Conservation (phyloP, 2,888 invertebrate genomes). For the Plagodis dolabraria region DNA sequence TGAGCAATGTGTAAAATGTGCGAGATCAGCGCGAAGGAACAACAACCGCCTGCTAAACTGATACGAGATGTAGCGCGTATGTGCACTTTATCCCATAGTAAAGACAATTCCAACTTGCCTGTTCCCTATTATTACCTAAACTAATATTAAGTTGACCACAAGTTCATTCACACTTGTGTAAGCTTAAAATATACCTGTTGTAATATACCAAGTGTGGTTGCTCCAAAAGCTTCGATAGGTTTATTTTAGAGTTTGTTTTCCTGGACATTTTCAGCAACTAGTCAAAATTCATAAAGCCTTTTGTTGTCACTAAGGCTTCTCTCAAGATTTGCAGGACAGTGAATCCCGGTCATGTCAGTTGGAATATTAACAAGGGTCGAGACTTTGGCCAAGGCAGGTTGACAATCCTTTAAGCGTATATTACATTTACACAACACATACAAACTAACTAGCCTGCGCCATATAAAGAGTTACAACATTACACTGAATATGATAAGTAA, state of each 20-base stretch:
- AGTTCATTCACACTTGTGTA: too few relatives aligned
- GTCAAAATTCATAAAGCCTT: constrained; percentile 73
- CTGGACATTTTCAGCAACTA: constrained; percentile 53
- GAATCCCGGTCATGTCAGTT: constrained; percentile 65
- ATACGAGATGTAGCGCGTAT: constrained; percentile 47
- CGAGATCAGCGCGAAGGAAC: constrained; percentile 45
- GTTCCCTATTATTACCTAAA: too few relatives aligned
- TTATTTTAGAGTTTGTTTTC: too few relatives aligned
- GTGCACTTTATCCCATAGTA: constrained; percentile 47
- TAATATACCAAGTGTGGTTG: constrained; percentile 46
- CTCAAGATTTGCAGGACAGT: constrained; percentile 71
- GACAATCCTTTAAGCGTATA: constrained; percentile 62
- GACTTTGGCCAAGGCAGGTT: constrained; percentile 50
- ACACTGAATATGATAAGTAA: too few relatives aligned
- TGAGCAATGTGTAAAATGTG: constrained; percentile 53
- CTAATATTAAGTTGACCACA: too few relatives aligned
- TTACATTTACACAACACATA: constrained; percentile 12
- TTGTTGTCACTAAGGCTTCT: constrained; percentile 67
- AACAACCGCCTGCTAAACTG: constrained; percentile 50
- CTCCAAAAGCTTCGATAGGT: constrained; percentile 45
- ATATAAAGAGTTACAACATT: too few relatives aligned
- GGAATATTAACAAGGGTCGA: constrained; percentile 75
- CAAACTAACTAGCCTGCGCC: too few relatives aligned
- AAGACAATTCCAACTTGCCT: constrained; percentile 42
- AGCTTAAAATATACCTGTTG: too few relatives aligned